Percentiles rank a stretch among this genome's conserved stretches.
Evolutionary conservation across 2,888 invertebrate species (phyloP).

Genomic region (Drosophila diplacantha): DNA sequence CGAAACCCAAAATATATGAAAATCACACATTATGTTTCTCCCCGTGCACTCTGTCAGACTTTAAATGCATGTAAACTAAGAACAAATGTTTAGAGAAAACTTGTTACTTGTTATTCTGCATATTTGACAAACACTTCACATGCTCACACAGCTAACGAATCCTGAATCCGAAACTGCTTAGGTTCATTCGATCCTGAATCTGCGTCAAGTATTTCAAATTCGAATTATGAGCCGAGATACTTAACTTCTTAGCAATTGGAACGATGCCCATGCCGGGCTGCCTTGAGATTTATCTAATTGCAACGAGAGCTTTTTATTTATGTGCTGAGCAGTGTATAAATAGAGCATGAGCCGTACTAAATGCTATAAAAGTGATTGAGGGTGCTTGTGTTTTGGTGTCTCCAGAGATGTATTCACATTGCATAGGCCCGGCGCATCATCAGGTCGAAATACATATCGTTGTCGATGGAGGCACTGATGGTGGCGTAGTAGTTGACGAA

Average conservation of each 20-base stretch:
- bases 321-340: slow-evolving; percentile 36
- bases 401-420: slow-evolving; percentile 80
- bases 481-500: slow-evolving; percentile 96
- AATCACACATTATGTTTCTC: not conserved
- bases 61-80: slow-evolving; percentile 55
- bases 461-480: slow-evolving; percentile 96
- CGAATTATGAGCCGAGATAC: slow-evolving; percentile 20
- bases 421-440: slow-evolving; percentile 97
- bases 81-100: slow-evolving; percentile 71
- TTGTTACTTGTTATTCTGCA: slow-evolving; percentile 63
- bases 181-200: slow-evolving; percentile 10
- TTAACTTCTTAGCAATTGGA: slow-evolving; percentile 24
- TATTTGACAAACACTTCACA: slow-evolving; percentile 53
- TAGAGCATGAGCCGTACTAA: slow-evolving; percentile 46
- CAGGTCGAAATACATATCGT: slow-evolving; percentile 95
- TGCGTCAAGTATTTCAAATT: slow-evolving; percentile 29
- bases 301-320: slow-evolving; percentile 38
- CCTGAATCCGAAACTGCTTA: slow-evolving; percentile 3
- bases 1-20: not conserved
- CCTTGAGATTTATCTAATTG: slow-evolving; percentile 35
- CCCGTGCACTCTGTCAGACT: not conserved
- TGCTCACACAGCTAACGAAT: slow-evolving; percentile 21
- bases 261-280: slow-evolving; percentile 20
- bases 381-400: not conserved
- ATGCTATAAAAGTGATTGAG: slow-evolving; percentile 39